These are phyloP conservation scores for Mormyrops attenuatus DNA, from an alignment of 2,797 vertebrate genomes.

Conservation along the genomic window DNA sequence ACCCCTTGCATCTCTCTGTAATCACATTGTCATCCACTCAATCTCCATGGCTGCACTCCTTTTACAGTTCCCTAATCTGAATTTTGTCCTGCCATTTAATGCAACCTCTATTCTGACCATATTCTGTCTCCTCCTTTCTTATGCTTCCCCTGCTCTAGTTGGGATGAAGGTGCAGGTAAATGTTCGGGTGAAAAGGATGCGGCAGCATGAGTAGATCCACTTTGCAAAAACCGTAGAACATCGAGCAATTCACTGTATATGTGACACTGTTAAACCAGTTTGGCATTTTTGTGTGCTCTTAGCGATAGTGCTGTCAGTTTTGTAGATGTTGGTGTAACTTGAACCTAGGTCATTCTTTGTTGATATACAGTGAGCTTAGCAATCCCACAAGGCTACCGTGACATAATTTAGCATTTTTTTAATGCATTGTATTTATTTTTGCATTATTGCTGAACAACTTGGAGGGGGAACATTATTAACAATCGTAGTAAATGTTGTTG, in stretches of 20 bases:
- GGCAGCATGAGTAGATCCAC: neutral
- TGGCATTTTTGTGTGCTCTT: neutral
- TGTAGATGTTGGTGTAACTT: neutral
- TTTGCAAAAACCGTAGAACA: neutral
- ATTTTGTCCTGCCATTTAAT: neutral
- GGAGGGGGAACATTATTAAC: neutral
- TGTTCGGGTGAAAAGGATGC: neutral
- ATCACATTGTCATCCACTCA: neutral
- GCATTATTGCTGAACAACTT: neutral
- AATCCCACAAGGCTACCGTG: neutral
- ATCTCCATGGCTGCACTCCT: neutral
- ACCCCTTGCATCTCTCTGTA: neutral
- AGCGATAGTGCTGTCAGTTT: neutral
- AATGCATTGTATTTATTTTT: neutral
- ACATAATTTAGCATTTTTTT: neutral
- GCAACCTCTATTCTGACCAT: neutral
- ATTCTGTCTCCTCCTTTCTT: slow-evolving; percentile 14
- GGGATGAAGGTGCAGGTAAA: slow-evolving; percentile 24
- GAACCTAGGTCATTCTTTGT: neutral
- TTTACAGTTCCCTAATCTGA: neutral
- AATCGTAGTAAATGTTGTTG: neutral
- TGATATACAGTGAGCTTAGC: neutral
- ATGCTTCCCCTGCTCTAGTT: slow-evolving; percentile 12
- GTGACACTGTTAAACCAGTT: neutral
- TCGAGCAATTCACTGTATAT: neutral